Conservation (phyloP, 30 jellyfish, hydroid and myxozoan genomes). For the Aurelia aurita region DNA sequence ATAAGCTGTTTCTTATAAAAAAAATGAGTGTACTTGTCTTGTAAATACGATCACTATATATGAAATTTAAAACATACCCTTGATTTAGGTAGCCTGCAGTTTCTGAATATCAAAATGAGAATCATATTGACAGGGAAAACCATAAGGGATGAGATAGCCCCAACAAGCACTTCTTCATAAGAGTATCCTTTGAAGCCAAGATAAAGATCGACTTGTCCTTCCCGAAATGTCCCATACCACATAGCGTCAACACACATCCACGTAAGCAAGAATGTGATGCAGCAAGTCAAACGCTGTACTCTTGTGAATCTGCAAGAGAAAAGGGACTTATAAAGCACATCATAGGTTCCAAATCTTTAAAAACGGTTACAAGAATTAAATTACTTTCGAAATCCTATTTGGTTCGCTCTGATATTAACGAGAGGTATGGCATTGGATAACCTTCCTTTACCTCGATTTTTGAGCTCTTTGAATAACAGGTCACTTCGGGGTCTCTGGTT, state of each 20-base stretch:
- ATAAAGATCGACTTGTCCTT: conserved; percentile 76
- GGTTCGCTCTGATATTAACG: too few relatives aligned
- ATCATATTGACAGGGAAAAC: conserved; percentile 89
- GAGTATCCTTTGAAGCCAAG: conserved; percentile 91
- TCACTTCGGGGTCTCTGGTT: too few relatives aligned
- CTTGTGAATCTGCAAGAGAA: conserved; percentile 79
- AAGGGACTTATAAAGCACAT: too few relatives aligned
- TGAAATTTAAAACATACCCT: conserved; percentile 83
- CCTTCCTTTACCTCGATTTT: too few relatives aligned
- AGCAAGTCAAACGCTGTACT: conserved; percentile 93
- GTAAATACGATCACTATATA: too few relatives aligned
- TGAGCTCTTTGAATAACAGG: too few relatives aligned
- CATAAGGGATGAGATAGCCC: conserved; percentile 88
- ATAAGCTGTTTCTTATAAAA: too few relatives aligned
- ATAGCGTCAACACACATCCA: conserved; percentile 97
- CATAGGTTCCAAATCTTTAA: too few relatives aligned
- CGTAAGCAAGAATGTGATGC: conserved; percentile 80
- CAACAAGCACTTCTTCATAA: conserved; percentile 88
- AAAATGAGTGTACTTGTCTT: too few relatives aligned
- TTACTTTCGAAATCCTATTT: too few relatives aligned
- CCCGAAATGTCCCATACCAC: conserved; percentile 96
- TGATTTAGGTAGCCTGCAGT: conserved; percentile 59
- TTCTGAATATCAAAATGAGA: conserved; percentile 81
- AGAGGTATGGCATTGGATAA: too few relatives aligned
- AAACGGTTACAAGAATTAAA: too few relatives aligned